Conservation (phyloP, 2,888 invertebrate genomes). For the Margaritifera margaritifera region DNA sequence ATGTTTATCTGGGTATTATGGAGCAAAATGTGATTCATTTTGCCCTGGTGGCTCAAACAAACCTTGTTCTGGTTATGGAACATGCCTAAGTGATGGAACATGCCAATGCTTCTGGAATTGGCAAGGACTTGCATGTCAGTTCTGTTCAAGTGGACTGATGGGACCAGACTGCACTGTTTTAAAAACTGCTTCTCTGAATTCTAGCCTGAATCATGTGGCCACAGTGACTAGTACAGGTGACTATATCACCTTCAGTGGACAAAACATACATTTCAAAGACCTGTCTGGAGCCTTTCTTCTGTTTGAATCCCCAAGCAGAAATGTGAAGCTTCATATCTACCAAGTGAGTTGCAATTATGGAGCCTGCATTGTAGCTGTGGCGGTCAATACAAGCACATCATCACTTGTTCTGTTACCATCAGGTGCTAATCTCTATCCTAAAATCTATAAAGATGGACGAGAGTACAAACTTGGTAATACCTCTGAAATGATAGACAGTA, state of each 20-base stretch:
- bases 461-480: slow-evolving; percentile 15
- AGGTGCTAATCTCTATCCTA: slow-evolving; percentile 35
- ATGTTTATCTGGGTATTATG: slow-evolving; percentile 48
- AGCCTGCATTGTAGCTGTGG: slow-evolving; percentile 47
- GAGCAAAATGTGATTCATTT: slow-evolving; percentile 27
- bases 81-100: slow-evolving; percentile 36
- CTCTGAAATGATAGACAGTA: slow-evolving; percentile 12
- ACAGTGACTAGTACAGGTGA: slow-evolving; percentile 44
- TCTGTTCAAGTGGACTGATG: slow-evolving; percentile 30
- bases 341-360: slow-evolving; percentile 48
- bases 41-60: slow-evolving; percentile 51
- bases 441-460: slow-evolving; percentile 29
- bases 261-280: slow-evolving; percentile 36
- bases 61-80: slow-evolving; percentile 50
- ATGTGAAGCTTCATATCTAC: slow-evolving; percentile 41
- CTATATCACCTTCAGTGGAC: slow-evolving; percentile 47
- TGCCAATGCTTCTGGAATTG: slow-evolving; percentile 56
- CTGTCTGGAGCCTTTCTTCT: slow-evolving; percentile 37
- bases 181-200: slow-evolving; percentile 17
- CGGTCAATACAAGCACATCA: slow-evolving; percentile 26
- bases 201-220: slow-evolving; percentile 26
- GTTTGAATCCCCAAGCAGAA: slow-evolving; percentile 18
- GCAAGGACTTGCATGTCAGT: slow-evolving; percentile 22
- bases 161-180: slow-evolving; percentile 45
- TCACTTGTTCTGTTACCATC: slow-evolving; percentile 37